Conservation (phyloP, 2,113 vertebrate genomes). For the Laticauda colubrina region DNA sequence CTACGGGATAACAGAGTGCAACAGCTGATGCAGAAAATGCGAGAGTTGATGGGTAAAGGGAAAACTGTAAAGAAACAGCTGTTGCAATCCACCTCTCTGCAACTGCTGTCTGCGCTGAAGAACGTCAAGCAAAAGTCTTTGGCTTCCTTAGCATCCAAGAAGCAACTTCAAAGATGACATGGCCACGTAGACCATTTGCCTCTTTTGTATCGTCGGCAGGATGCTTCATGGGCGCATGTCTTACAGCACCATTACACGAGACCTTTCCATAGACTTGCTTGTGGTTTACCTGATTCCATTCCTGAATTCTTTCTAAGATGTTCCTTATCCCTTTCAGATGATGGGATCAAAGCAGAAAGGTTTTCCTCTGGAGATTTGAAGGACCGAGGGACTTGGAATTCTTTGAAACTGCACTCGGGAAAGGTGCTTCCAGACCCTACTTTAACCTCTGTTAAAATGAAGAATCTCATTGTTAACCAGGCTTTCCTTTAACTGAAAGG, state of each 20-base stretch:
- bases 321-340: background rate
- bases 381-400: background rate
- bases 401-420: background rate
- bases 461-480: background rate
- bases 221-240: background rate
- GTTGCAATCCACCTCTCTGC: background rate
- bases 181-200: background rate
- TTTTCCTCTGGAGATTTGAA: background rate
- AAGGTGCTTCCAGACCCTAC: background rate
- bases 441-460: background rate
- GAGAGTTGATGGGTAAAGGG: constrained; percentile 4
- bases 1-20: constrained; percentile 35
- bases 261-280: background rate
- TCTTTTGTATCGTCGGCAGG: background rate
- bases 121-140: background rate
- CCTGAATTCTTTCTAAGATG: background rate
- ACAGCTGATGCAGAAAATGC: constrained; percentile 28
- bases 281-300: fast-evolving
- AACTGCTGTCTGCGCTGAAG: constrained; percentile 46
- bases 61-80: background rate
- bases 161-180: background rate
- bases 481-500: background rate
- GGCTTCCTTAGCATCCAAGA: background rate
- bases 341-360: constrained; percentile 8
- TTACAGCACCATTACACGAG: fast-evolving